Evolutionary conservation across 2,113 vertebrate genomes (phyloP), one percentile per base, ranked within the genome.

Genomic region (Patagioenas fasciata): DNA sequence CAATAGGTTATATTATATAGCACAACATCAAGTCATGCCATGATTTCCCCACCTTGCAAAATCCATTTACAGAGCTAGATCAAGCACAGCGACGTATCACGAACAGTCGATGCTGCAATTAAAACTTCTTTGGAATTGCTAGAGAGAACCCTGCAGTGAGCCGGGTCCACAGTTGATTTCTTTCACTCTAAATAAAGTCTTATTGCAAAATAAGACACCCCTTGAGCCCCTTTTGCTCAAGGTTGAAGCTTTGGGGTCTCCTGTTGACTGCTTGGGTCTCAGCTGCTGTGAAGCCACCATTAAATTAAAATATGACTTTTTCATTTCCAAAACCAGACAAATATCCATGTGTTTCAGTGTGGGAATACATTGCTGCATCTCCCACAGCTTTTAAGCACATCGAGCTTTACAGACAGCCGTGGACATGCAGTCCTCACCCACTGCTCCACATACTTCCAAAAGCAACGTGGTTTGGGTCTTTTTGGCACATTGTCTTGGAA

Each of bases 221-320:
- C 44, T 47, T 18, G 8, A 47, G 44, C 44, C 29, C 3, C 3
- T 42, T 75, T 66, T 79, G 32, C 74, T 36, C 44, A 40, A n/a
- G 6, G 13, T 0, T 56, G 25, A 89, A 21, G 6, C 19, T 83
- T 75, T 23, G 50, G 50, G 54, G 38, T 9, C 42, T 80, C 85
- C 36, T 62, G 40, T 18, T 51, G 25, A 69, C 9, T 8, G 14
- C 26, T 90, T 0, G 0, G 9, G 23, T 74, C 56, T 51, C 32
- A 28, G 17, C 29, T 57, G 51, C 24, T 7, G 6, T 26, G 51
- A 75, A 61, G 36, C 14, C n/a, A 26, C 14, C 6, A 2, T 26
- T 14, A 31, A 51, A 56, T 44, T 47, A 56, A 60, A 48, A 23
- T 5, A 36, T 0, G 5, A 28, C 15, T 82, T 50, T 18, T 69